Percentiles rank a stretch among this genome's conserved stretches.
phyloP scores from a whole-genome alignment of 2,113 vertebrate genomes.

The Prietella phreatophila region DNA sequence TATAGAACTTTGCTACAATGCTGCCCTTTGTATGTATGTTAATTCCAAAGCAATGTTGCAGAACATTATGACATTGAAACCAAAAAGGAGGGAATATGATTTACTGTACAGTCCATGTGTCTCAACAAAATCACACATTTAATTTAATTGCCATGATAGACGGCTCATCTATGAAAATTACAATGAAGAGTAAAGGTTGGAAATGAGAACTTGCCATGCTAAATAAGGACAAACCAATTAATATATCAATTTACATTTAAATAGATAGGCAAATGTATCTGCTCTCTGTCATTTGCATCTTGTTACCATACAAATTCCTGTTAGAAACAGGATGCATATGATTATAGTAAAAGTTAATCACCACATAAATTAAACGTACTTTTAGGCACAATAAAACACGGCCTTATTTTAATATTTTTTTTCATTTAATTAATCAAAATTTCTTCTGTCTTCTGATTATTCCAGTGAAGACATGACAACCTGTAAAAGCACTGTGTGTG shows the following conservation, averaged over 20 bases:
- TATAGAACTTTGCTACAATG: not conserved
- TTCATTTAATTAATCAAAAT: constrained; percentile 3
- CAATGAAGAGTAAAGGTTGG: constrained; percentile 26
- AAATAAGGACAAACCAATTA: constrained; percentile 73
- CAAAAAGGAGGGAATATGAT: not conserved
- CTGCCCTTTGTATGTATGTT: constrained; percentile 12
- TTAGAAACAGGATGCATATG: constrained; percentile 56
- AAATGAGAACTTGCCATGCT: constrained; percentile 66
- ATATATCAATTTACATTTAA: constrained; percentile 77
- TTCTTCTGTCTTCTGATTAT: constrained; percentile 8
- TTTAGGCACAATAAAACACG: constrained; percentile 49
- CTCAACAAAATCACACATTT: not conserved
- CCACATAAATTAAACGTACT: constrained; percentile 51
- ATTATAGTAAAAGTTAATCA: constrained; percentile 69
- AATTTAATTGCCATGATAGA: not conserved
- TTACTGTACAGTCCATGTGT: not conserved
- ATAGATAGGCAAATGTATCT: constrained; percentile 69
- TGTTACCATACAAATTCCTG: constrained; percentile 73
- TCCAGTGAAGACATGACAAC: not conserved
- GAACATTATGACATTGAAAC: constrained; percentile 3
- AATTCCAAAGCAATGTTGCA: not conserved
- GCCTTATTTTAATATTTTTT: not conserved
- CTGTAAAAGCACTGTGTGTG: not conserved
- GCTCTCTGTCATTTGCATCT: constrained; percentile 72
- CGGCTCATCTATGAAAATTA: constrained; percentile 35